Evolutionary conservation across 2,888 invertebrate genomes (phyloP).

Genomic region (Hirtodrosophila confusa): DNA sequence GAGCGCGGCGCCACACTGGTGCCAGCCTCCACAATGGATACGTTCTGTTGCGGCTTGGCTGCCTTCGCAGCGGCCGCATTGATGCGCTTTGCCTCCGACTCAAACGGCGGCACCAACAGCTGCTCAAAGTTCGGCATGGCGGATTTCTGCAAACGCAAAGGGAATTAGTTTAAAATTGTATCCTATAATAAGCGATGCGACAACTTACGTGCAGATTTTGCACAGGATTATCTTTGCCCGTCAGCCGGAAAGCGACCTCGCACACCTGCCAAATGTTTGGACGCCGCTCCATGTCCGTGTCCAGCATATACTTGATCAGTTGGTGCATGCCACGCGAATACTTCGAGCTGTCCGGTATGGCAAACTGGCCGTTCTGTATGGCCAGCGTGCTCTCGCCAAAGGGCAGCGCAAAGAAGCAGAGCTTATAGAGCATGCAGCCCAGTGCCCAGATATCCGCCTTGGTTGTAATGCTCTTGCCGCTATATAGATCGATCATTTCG

Average conservation of each 20-base stretch:
- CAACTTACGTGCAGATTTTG: slow-evolving; percentile 90
- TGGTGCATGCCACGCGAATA: slow-evolving; percentile 89
- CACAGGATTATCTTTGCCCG: slow-evolving; percentile 90
- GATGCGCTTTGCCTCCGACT: slow-evolving; percentile 88
- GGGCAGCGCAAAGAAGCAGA: slow-evolving; percentile 94
- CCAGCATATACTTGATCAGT: slow-evolving; percentile 92
- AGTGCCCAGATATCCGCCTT: slow-evolving; percentile 96
- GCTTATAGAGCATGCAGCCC: slow-evolving; percentile 94
- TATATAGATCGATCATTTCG: slow-evolving; percentile 97
- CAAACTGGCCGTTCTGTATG: slow-evolving; percentile 94
- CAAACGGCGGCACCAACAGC: slow-evolving; percentile 88
- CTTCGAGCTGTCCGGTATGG: slow-evolving; percentile 91
- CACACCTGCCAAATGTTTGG: slow-evolving; percentile 95
- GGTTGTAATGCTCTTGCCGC: slow-evolving; percentile 91
- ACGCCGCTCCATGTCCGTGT: slow-evolving; percentile 91
- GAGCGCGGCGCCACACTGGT: slow-evolving; percentile 93
- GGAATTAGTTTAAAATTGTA: not conserved
- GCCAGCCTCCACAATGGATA: slow-evolving; percentile 86
- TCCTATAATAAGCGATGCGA: not conserved
- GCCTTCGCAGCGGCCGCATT: slow-evolving; percentile 76
- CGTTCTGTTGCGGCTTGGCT: slow-evolving; percentile 83
- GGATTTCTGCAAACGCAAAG: slow-evolving; percentile 86
- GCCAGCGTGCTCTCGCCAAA: slow-evolving; percentile 97
- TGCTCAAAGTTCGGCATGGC: slow-evolving; percentile 87
- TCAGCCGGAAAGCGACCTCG: slow-evolving; percentile 88